A percentile compares a stretch with the other conserved stretches of the same genome.
These are phyloP conservation scores for Cyprinella venusta DNA, from an alignment of 2,797 vertebrate genomes.

Conservation along the genomic window DNA sequence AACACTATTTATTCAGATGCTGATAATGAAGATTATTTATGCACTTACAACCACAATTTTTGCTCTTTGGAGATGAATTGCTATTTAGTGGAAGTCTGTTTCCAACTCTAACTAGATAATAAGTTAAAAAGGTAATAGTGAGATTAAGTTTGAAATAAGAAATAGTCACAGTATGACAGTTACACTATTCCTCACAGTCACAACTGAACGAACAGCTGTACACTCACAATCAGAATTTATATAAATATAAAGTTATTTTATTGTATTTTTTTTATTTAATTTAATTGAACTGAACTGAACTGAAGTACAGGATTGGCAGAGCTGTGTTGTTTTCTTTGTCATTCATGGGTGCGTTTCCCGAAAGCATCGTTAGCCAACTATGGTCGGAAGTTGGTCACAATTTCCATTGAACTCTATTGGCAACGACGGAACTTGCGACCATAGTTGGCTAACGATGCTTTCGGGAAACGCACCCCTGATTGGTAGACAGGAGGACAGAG, in stretches of 20 bases:
- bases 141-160: background rate
- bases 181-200: background rate
- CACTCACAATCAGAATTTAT: background rate
- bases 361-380: too few species aligned
- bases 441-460: too few species aligned
- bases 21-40: background rate
- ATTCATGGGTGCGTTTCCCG: too few species aligned
- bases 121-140: background rate
- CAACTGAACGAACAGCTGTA: background rate
- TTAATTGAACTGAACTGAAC: too few species aligned
- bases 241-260: background rate
- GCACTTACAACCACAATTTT: background rate
- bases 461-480: too few species aligned
- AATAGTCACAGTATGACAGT: background rate
- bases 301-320: slow-evolving; percentile 43
- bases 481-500: slow-evolving; percentile 30
- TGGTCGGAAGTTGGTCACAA: too few species aligned
- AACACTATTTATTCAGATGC: background rate
- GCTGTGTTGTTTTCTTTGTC: background rate
- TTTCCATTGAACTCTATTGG: too few species aligned
- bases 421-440: too few species aligned
- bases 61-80: background rate
- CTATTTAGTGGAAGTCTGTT: background rate
- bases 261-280: background rate
- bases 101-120: too few species aligned